These are phyloP conservation scores for Barbus barbus DNA, from an alignment of 2,113 vertebrate species.

Conservation along the genomic window DNA sequence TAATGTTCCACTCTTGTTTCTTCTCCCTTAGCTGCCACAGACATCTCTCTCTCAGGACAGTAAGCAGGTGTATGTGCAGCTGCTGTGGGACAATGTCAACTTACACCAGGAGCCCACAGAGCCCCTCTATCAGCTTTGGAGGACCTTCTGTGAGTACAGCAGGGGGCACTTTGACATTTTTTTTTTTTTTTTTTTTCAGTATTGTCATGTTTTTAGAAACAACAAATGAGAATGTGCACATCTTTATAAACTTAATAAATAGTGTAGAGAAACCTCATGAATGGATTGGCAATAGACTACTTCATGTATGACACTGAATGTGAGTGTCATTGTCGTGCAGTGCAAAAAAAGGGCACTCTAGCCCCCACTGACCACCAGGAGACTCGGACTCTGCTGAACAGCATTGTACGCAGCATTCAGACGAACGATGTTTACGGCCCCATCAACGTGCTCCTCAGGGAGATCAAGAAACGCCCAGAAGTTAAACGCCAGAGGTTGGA, in stretches of 20 bases:
- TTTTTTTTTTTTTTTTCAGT: neutral
- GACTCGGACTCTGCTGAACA: constrained; percentile 83
- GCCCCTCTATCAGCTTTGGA: constrained; percentile 90
- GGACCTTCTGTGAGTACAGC: constrained; percentile 85
- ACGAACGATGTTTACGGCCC: constrained; percentile 90
- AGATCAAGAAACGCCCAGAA: constrained; percentile 77
- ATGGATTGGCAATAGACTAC: neutral
- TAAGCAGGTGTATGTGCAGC: constrained; percentile 91
- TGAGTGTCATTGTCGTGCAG: constrained; percentile 56
- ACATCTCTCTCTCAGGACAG: constrained; percentile 91
- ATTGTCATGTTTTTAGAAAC: neutral
- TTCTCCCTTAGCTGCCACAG: constrained; percentile 82
- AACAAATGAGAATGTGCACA: neutral
- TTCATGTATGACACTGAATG: neutral
- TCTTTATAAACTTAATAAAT: neutral
- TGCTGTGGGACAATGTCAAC: constrained; percentile 97
- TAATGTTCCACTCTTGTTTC: neutral
- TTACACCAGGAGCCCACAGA: constrained; percentile 90
- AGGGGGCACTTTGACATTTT: neutral
- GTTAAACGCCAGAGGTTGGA: constrained; percentile 86
- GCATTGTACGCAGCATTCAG: constrained; percentile 87
- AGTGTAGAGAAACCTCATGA: neutral
- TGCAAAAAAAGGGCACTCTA: constrained; percentile 79
- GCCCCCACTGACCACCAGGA: constrained; percentile 82
- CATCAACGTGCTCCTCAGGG: constrained; percentile 81